A percentile compares a stretch with the other conserved stretches of the same genome.
phyloP scores from a whole-genome alignment of 2,888 invertebrate species.

The Pseudoips prasinana region DNA sequence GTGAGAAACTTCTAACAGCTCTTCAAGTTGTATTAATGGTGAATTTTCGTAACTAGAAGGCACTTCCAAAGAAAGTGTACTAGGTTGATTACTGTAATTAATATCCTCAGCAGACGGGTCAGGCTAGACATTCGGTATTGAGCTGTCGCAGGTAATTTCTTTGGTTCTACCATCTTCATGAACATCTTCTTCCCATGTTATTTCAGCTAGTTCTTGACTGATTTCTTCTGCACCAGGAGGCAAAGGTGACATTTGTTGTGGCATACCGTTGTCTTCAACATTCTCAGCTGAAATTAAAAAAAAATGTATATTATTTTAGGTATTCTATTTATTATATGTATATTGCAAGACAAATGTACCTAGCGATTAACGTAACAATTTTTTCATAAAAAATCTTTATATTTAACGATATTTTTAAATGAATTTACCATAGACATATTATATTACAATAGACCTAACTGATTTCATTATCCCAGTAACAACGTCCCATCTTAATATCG shows the following conservation, averaged over 20 bases:
- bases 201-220: constrained; percentile 8
- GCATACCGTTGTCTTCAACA: constrained; percentile 1
- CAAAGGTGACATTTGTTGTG: constrained; percentile 4
- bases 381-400: constrained; percentile 1
- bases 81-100: constrained; percentile 12
- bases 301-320: not conserved
- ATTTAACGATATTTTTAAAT: constrained; percentile 7
- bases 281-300: constrained; percentile 2
- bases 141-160: constrained; percentile 2
- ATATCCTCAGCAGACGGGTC: constrained; percentile 8
- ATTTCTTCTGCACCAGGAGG: constrained; percentile 17
- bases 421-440: no score
- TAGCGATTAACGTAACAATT: constrained; percentile 1
- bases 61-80: constrained; percentile 12
- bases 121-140: constrained; percentile 3
- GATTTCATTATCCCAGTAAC: constrained; percentile 8
- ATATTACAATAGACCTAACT: constrained; percentile 13
- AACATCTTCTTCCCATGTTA: constrained; percentile 2
- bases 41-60: constrained; percentile 14
- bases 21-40: constrained; percentile 11
- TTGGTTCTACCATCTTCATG: constrained; percentile 1
- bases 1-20: constrained; percentile 9
- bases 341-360: not conserved
- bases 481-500: constrained; percentile 13
- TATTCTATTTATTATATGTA: not conserved